Percentiles rank a stretch among this genome's conserved stretches.
Conservation (phyloP, 2,797 vertebrate species). For the Microcaecilia unicolor region DNA sequence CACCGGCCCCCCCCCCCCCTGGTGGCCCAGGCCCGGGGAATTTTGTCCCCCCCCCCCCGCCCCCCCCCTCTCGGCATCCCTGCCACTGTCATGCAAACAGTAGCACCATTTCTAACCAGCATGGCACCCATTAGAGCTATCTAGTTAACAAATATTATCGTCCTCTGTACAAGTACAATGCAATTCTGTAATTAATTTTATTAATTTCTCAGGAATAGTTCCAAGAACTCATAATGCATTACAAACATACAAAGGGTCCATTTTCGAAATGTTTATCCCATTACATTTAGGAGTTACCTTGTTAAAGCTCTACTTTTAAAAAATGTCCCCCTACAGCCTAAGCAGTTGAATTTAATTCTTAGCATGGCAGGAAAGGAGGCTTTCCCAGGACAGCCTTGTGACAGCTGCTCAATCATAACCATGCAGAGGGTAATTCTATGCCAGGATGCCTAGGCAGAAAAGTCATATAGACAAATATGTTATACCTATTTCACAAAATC, state of each 20-base stretch:
- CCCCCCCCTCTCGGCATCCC: too few relatives aligned
- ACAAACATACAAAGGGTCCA: not conserved
- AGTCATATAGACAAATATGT: too few relatives aligned
- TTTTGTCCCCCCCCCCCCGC: too few relatives aligned
- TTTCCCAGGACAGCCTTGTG: conserved; percentile 4
- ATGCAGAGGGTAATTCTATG: too few relatives aligned
- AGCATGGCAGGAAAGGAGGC: not conserved
- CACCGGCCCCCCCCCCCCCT: too few relatives aligned
- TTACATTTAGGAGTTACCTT: not conserved
- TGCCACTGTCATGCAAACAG: not conserved
- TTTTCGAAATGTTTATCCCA: too few relatives aligned
- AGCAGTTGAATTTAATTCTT: not conserved
- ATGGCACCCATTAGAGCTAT: too few relatives aligned
- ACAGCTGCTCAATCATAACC: too few relatives aligned
- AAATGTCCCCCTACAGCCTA: not conserved
- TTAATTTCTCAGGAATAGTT: not conserved
- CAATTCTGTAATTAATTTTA: not conserved
- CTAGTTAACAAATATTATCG: not conserved
- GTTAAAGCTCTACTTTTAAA: not conserved
- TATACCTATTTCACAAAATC: too few relatives aligned
- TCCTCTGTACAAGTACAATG: too few relatives aligned
- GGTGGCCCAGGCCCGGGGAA: too few relatives aligned
- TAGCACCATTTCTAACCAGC: not conserved
- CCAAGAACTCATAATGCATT: not conserved
- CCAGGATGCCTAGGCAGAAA: too few relatives aligned